Evolutionary conservation across 2,888 invertebrate genomes (phyloP), one percentile per base, ranked within the genome.

Genomic region (Drosophila anceps): DNA sequence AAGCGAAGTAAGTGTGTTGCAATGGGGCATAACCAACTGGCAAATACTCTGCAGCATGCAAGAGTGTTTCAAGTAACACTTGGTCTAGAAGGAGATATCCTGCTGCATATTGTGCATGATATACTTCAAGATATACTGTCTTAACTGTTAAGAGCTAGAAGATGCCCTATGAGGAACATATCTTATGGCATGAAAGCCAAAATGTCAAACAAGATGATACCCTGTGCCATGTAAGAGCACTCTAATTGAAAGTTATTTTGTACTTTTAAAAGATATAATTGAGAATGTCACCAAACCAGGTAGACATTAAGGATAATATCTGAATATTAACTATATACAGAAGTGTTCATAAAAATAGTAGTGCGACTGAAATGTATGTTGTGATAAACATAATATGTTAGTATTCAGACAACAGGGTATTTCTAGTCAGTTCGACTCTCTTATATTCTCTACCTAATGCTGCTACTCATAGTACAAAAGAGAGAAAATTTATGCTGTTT

Each of bases 91-190:
- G 7, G 7, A 33, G 9, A 33, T 33, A 33, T 9, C 10, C 12
- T 33, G 12, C 12, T 33, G 8, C 3, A 33, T 10, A 4, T 15
- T 24, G 24, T 24, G 4, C 1, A 37, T 37, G 4, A 15, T 9
- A 9, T 27, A n/a, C 46, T n/a, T 15, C 9, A 27, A 27, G 9
- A 27, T 46, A 27, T 46, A 2, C 13, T 27, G 0, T 15, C n/a
- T n/a, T n/a, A 15, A 0, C 15, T 4, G 13, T 13, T 4, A 37
- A 37, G 37, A 2, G 12, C 33, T 33, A 33, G 33, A 10, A 55
- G 29, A 31, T 60, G 60, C 65, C 60, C 60, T 60, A 43, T 37
- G 24, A 4, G 24, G 24, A 24, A 24, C 2, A 24, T 24, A n/a
- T 9, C 0, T n/a, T 39, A 15, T 8, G 3, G 2, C 24, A 24